A percentile compares a stretch with the other conserved stretches of the same genome.
phyloP scores from a whole-genome alignment of 2,797 vertebrate genomes.

The Acanthornis magna region DNA sequence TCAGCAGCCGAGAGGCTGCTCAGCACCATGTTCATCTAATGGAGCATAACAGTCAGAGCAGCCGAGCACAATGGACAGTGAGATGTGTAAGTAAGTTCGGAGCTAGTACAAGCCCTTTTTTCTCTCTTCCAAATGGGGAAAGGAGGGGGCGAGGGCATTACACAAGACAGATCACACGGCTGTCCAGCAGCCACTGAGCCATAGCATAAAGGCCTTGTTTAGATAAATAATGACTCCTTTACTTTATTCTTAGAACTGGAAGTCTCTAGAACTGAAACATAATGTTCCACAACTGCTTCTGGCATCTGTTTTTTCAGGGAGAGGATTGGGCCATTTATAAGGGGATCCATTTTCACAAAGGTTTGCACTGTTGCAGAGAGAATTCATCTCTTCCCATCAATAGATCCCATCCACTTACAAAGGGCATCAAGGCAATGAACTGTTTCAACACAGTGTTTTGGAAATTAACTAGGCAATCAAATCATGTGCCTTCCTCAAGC shows the following conservation, averaged over 20 bases:
- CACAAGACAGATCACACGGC: conserved; percentile 65
- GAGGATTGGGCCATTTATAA: conserved; percentile 36
- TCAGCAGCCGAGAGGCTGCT: conserved; percentile 48
- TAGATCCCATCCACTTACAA: conserved; percentile 30
- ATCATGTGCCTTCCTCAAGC: neutral
- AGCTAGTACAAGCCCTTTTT: conserved; percentile 43
- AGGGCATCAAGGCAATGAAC: conserved; percentile 2
- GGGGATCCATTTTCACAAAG: conserved; percentile 61
- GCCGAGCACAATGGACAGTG: conserved; percentile 57
- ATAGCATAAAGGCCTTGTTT: conserved; percentile 62
- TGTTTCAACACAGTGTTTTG: neutral
- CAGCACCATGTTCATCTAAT: conserved; percentile 67
- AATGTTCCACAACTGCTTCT: conserved; percentile 42
- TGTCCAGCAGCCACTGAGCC: conserved; percentile 54
- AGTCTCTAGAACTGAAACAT: conserved; percentile 57
- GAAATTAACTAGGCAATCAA: neutral
- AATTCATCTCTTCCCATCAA: conserved; percentile 34
- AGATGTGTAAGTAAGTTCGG: conserved; percentile 60
- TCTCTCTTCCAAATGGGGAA: conserved; percentile 19
- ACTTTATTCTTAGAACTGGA: conserved; percentile 62
- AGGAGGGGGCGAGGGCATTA: conserved; percentile 56
- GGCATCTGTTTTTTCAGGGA: conserved; percentile 43
- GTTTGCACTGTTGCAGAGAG: conserved; percentile 16
- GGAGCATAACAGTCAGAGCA: conserved; percentile 48
- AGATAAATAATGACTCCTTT: conserved; percentile 67